Base-by-base conservation (phyloP, 1,140 invertebrate genomes). In the Rhyzopertha dominica region DNA sequence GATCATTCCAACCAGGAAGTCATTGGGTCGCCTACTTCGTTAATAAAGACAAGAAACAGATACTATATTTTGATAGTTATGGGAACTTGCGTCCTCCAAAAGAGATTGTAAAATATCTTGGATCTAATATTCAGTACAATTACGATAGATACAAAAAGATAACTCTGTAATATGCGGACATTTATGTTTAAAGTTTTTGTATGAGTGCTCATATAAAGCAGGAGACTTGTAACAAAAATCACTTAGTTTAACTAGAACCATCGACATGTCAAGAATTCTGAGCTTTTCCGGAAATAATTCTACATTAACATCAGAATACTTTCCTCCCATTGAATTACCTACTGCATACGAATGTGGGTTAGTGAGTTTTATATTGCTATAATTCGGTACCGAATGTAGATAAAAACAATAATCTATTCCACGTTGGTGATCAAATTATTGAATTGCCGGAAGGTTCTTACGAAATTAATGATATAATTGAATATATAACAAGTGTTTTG, bases 61-160 rank as follows among this genome's bases (percentile, higher is more conserved):
- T 35, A 24, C 9, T 23, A 17, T 54, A 54, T 39, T 54, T 54
- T 52, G 53, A 65, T 54, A 58, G 54, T 46, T 61, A 47, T 54
- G 60, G 62, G 19, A 47, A 64, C 43, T 39, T 61, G n/a, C 46
- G 51, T 51, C 62, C 62, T 13, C 58, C 62, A 20, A 16, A 25
- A 30, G 58, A 64, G 55, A 29, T 61, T 14, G 36, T 54, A n/a
- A 54, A 55, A 18, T 63, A 62, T 53, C 41, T 56, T 9, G 28
- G 36, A 34, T 14, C 12, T 16, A 43, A 35, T 32, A 43, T 48
- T 2, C n/a, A 1, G 5, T 48, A 48, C 36, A 42, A 48, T 36
- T 18, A 41, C 28, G 17, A n/a, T n/a, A n/a, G n/a, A n/a, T n/a
- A n/a, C n/a, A n/a, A n/a, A n/a, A n/a, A n/a, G n/a, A n/a, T n/a